Evolutionary conservation across 2,797 vertebrate genomes (phyloP), one percentile per base, ranked within the genome.

Genomic region (Smutsia temminckii): DNA sequence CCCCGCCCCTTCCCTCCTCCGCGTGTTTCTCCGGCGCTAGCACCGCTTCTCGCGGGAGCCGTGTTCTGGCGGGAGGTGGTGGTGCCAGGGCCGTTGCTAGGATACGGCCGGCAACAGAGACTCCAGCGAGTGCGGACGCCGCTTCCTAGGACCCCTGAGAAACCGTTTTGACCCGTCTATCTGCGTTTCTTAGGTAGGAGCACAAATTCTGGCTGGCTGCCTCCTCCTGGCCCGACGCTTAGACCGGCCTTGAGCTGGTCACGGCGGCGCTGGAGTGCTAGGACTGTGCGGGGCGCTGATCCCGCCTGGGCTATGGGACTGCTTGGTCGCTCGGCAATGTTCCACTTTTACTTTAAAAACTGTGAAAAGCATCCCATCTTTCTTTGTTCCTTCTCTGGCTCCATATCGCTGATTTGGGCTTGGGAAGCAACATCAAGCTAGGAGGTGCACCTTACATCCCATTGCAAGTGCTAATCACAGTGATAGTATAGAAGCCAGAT

Each of bases 61-160:
- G 10, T 5, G 81, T 23, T 13, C 27, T 14, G 74, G 78, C 34
- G 7, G 59, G 57, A 51, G 13, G 49, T 5, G 32, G 55, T 0
- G n/a, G 75, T 0, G 4, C 20, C 21, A 0, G 20, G 16, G 4
- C 8, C 11, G 98, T 98, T 98, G 97, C 97, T 93, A 96, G 84
- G 42, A 97, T 25, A 90, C 87, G 8, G 17, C 59, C 2, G 3
- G 4, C 66, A 51, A 89, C 81, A 9, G 8, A 61, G 74, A n/a
- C 17, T 12, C 71, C 1, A 0, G 5, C 2, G 13, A 12, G 53
- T 0, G 8, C 2, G 1, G 3, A 1, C 1, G 8, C 46, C 2
- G 49, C 51, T 57, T 29, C 7, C 1, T 4, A 34, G 6, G 69
- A 66, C 12, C 16, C 0, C 2, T 0, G 17, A 46, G 68, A 25